Conservation (phyloP, 35 echinoderm and acorn worm species). For the Patiria miniata region DNA sequence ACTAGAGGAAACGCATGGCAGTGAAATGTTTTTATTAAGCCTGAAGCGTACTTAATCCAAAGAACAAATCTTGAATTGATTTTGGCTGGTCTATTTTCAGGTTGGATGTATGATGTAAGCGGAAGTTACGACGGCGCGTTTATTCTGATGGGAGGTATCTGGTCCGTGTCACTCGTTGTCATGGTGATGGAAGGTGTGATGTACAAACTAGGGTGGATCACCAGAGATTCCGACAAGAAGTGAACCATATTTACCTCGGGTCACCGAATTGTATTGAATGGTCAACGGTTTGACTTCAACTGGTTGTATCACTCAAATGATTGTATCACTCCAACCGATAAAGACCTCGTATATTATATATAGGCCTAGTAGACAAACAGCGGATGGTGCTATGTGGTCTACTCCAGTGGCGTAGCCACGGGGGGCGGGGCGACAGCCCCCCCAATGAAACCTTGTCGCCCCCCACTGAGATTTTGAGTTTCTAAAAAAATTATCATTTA, state of each 20-base stretch:
- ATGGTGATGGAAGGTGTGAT: not conserved
- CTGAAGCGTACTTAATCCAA: not conserved
- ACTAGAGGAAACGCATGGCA: too few species aligned
- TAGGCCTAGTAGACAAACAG: not conserved
- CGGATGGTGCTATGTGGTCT: not conserved
- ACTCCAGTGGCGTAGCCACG: too few species aligned
- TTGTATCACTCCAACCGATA: not conserved
- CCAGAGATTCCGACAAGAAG: not conserved
- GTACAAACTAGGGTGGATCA: not conserved
- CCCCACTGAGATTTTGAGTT: too few species aligned
- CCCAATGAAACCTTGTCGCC: too few species aligned
- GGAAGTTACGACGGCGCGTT: not conserved
- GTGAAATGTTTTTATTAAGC: too few species aligned
- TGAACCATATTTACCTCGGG: not conserved
- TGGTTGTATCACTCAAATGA: not conserved
- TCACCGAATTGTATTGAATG: not conserved
- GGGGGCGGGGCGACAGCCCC: too few species aligned
- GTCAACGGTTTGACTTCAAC: not conserved
- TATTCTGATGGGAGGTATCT: not conserved
- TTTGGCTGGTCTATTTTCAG: not conserved
- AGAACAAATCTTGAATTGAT: too few species aligned
- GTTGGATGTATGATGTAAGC: conserved; percentile 3
- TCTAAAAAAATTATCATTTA: too few species aligned
- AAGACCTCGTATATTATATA: not conserved
- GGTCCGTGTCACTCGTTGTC: not conserved